Evolutionary conservation across 2,888 invertebrate species (phyloP).

Genomic region (Athetis lepigone): DNA sequence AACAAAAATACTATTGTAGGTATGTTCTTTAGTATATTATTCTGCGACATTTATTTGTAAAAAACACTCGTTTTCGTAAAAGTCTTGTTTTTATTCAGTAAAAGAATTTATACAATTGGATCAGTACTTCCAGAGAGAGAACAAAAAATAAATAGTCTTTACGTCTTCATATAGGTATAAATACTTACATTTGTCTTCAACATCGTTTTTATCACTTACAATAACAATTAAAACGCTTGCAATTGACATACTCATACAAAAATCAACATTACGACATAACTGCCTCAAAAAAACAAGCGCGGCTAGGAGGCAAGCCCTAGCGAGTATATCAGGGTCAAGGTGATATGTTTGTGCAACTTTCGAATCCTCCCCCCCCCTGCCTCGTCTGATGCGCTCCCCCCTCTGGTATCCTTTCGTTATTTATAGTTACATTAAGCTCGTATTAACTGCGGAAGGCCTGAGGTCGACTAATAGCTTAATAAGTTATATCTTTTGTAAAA

Average conservation of each 20-base stretch:
- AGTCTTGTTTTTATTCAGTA: no score
- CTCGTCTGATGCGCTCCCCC: slow-evolving; percentile 59
- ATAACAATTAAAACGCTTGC: no score
- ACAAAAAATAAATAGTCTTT: no score
- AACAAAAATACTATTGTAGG: no score
- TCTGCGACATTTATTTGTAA: no score
- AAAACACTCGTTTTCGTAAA: no score
- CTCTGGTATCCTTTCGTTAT: slow-evolving; percentile 63
- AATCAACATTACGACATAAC: slow-evolving; percentile 26
- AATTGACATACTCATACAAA: slow-evolving; percentile 12
- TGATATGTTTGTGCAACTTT: slow-evolving; percentile 82
- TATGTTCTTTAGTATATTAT: no score
- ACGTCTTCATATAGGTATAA: no score
- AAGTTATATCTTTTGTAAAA: slow-evolving; percentile 1
- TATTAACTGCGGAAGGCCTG: slow-evolving; percentile 40
- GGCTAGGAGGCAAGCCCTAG: slow-evolving; percentile 53
- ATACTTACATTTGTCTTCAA: no score
- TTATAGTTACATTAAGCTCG: slow-evolving; percentile 64
- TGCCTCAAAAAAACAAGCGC: slow-evolving; percentile 15
- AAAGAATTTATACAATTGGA: no score
- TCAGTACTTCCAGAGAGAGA: no score
- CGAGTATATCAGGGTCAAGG: slow-evolving; percentile 83
- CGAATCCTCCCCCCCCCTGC: slow-evolving; percentile 74
- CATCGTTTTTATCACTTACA: no score
- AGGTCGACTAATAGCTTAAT: slow-evolving; percentile 52